Percentiles rank a stretch among this genome's conserved stretches.
These are phyloP conservation scores for Zaprionus capensis DNA, from an alignment of 1,140 invertebrate species.

Conservation along the genomic window DNA sequence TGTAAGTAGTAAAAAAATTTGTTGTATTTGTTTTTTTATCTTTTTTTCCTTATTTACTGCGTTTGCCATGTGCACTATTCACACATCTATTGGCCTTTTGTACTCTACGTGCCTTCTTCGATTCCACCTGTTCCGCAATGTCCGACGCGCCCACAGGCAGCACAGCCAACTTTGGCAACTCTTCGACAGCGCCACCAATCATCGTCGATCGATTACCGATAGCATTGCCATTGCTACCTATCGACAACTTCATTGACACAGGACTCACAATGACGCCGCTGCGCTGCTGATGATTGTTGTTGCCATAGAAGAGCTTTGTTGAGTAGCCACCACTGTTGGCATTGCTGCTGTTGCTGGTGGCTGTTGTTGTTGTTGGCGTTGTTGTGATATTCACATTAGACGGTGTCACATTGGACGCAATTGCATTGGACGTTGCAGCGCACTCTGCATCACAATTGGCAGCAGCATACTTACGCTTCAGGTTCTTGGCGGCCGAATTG, in stretches of 20 bases:
- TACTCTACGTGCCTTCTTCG: constrained; percentile 84
- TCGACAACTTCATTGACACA: constrained; percentile 61
- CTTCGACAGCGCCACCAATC: constrained; percentile 12
- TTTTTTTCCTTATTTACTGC: constrained; percentile 79
- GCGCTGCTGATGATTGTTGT: constrained; percentile 53
- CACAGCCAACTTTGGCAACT: constrained; percentile 5
- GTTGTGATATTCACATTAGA: constrained; percentile 45
- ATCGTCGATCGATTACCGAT: constrained; percentile 7
- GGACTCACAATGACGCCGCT: constrained; percentile 78
- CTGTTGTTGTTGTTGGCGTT: neutral
- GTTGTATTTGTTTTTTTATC: constrained; percentile 50
- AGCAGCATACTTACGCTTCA: constrained; percentile 66
- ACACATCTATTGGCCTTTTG: constrained; percentile 83
- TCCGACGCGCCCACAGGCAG: neutral
- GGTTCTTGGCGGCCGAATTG: constrained; percentile 63
- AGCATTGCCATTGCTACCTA: neutral
- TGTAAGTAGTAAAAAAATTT: constrained; percentile 63
- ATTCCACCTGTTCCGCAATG: constrained; percentile 60
- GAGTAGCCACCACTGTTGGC: constrained; percentile 62
- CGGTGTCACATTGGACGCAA: constrained; percentile 60
- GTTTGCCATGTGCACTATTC: constrained; percentile 78
- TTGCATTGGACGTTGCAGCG: constrained; percentile 59
- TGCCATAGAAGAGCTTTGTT: constrained; percentile 75
- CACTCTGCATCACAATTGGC: constrained; percentile 22
- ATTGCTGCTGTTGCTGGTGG: neutral